Base-by-base conservation (phyloP, 2,888 invertebrate species). In the Cactoblastis cactorum region DNA sequence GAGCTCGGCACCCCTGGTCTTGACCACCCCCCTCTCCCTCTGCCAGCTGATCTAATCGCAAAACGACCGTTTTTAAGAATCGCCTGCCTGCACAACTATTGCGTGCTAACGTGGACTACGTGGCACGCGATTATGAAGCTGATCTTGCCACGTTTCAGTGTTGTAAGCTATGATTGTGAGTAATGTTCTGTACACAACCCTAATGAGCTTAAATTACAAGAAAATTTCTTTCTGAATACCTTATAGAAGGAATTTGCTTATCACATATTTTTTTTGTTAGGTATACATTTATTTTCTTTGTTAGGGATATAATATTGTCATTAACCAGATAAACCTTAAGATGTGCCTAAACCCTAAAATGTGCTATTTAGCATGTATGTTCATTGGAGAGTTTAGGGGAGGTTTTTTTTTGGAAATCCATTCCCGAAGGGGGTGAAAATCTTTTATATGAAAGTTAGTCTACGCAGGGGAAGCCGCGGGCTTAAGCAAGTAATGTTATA, bases 21-120 rank as follows among this genome's bases (percentile, higher is more conserved):
- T 9, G 28, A 61, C 65, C 24, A 28, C 61, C 71, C 69, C 69
- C 70, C n/a, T n/a, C n/a, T n/a, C n/a, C 69, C 50, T 52, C 46
- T 53, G 50, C 68, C 76, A 66, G 69, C 79, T 73, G 89, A 89
- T 88, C 80, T 85, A 82, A 89, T 89, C 89, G 85, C 77, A 89
- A 89, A 89, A 88, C 86, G 89, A 81, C 84, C 88, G 88, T 89
- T 88, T 89, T 89, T 87, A 85, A 82, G 86, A 89, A 88, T 88
- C 86, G 87, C 86, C 82, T n/a, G n/a, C n/a, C n/a, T 80, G 74
- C 74, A 84, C 84, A 82, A 83, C 78, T 76, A 83, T 87, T 80
- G 88, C 88, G 86, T 87, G 88, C 72, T 75, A 50, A 38, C 32
- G 32, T 41, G 14, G 35, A 35, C 35, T 47, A 34, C 35, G 34